Evolutionary conservation across 2,113 vertebrate species (phyloP).

Genomic region (Pomatostomus ruficeps): DNA sequence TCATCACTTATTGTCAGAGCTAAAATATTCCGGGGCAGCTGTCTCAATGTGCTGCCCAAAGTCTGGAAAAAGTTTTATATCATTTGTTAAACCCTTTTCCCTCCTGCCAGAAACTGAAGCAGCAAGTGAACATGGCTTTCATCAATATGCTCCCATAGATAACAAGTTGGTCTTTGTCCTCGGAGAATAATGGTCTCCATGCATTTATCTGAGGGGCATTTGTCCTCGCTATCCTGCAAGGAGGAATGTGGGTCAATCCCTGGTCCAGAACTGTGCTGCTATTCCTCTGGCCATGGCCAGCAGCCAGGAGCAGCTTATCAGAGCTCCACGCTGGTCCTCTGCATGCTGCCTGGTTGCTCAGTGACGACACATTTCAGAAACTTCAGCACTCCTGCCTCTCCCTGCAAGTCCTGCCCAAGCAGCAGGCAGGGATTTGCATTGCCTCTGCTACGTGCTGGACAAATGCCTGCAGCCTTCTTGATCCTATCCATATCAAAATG

Average conservation of each 20-base stretch:
- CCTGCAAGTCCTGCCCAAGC: background rate
- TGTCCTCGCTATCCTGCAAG: background rate
- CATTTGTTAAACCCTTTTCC: background rate
- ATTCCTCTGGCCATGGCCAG: background rate
- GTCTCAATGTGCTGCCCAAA: background rate
- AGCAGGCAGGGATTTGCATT: background rate
- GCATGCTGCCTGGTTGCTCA: background rate
- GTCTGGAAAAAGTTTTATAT: background rate
- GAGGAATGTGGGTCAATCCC: slow-evolving; percentile 44
- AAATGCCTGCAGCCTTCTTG: background rate
- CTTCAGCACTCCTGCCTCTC: background rate
- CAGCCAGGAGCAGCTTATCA: slow-evolving; percentile 8
- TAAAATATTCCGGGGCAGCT: background rate
- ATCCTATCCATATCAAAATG: background rate
- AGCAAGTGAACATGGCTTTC: background rate
- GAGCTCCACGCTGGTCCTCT: background rate
- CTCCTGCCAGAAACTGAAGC: background rate
- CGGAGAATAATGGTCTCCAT: background rate
- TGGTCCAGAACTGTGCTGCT: background rate
- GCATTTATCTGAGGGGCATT: background rate
- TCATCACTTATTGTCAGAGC: background rate
- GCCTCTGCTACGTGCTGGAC: background rate
- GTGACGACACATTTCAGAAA: background rate
- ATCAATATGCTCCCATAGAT: background rate
- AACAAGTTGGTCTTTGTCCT: slow-evolving; percentile 19